Evolutionary conservation across 2,797 vertebrate species (phyloP).

Genomic region (Silurus lanzhouensis): DNA sequence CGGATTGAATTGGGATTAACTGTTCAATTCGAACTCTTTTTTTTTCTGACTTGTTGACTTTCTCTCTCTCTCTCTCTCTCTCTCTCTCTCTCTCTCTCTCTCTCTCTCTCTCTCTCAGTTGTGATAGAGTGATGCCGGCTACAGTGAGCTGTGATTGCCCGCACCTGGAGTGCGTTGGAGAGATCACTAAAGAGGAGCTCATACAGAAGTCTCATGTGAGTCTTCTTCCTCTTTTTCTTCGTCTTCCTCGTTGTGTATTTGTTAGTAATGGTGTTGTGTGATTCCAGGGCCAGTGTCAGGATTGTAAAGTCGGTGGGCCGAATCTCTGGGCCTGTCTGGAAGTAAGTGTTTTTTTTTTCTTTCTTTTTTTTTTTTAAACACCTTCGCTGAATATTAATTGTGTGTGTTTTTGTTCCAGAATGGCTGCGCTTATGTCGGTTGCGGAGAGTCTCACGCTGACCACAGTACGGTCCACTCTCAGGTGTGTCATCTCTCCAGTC

Average conservation of each 20-base stretch:
- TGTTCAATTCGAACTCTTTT: neutral
- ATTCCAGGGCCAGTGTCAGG: slow-evolving; percentile 90
- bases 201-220: slow-evolving; percentile 98
- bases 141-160: slow-evolving; percentile 80
- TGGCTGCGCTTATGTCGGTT: slow-evolving; percentile 92
- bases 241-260: neutral
- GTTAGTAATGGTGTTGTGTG: slow-evolving; percentile 12
- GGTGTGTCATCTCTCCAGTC: slow-evolving; percentile 70
- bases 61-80: neutral
- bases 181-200: slow-evolving; percentile 97
- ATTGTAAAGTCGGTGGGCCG: slow-evolving; percentile 94
- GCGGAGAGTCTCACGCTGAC: slow-evolving; percentile 94
- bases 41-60: neutral
- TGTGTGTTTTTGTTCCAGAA: slow-evolving; percentile 71
- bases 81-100: neutral
- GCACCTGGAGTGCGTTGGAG: slow-evolving; percentile 95
- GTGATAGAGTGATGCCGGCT: slow-evolving; percentile 76
- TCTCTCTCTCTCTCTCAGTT: neutral
- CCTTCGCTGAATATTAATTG: neutral
- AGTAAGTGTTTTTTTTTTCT: slow-evolving; percentile 69
- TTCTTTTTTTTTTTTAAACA: too few relatives aligned
- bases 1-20: neutral
- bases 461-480: slow-evolving; percentile 98
- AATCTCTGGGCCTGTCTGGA: slow-evolving; percentile 98
- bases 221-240: too few relatives aligned